phyloP scores from a whole-genome alignment of 2,888 invertebrate genomes.

The Drosophila paramelanica region DNA sequence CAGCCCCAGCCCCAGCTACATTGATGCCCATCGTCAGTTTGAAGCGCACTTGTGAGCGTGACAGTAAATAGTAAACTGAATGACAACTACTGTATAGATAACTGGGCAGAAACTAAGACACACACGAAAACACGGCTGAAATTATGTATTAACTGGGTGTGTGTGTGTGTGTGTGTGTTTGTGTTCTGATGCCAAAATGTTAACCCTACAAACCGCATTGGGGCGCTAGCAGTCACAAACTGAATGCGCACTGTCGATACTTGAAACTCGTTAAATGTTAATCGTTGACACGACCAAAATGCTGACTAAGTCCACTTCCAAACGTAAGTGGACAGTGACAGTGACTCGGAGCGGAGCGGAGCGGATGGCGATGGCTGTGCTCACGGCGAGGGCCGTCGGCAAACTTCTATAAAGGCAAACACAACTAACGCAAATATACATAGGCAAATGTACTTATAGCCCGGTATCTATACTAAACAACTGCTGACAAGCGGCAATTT shows the following conservation, averaged over 20 bases:
- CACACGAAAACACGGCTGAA: constrained; percentile 10
- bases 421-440: constrained; percentile 34
- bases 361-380: constrained; percentile 27
- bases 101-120: constrained; percentile 40
- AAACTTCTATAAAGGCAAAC: constrained; percentile 50
- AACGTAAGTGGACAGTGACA: constrained; percentile 33
- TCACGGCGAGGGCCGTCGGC: constrained; percentile 16
- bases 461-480: constrained; percentile 22
- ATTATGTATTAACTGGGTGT: constrained; percentile 62
- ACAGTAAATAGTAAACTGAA: constrained; percentile 80
- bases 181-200: constrained; percentile 74
- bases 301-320: constrained; percentile 67
- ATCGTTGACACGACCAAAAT: constrained; percentile 76
- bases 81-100: constrained; percentile 76
- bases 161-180: constrained; percentile 20
- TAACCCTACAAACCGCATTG: constrained; percentile 64
- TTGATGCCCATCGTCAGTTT: constrained; percentile 54
- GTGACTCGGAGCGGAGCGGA: constrained; percentile 24
- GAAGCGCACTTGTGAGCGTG: constrained; percentile 72
- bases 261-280: constrained; percentile 75
- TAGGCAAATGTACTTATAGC: constrained; percentile 20
- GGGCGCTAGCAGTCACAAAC: constrained; percentile 41
- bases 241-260: constrained; percentile 29
- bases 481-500: constrained; percentile 23
- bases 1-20: constrained; percentile 18